Conservation (phyloP, 1,140 invertebrate genomes). For the Heliconius himera region DNA sequence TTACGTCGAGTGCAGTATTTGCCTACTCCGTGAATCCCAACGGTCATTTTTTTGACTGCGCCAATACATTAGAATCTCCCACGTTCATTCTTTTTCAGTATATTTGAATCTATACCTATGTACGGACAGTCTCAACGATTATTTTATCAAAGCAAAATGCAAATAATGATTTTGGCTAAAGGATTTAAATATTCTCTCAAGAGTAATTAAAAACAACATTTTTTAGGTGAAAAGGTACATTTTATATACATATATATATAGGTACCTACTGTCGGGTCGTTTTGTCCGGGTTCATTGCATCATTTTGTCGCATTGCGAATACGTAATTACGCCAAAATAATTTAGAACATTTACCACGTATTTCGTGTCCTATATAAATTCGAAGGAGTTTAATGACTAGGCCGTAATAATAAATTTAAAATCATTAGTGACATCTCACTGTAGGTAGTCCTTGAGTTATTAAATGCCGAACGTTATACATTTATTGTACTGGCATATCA, state of each 20-base stretch:
- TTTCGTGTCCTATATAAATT: background rate
- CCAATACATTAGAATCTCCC: background rate
- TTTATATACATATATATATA: too few species aligned
- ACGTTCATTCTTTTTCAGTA: background rate
- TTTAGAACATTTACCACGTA: background rate
- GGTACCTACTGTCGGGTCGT: background rate
- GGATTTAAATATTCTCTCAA: too few species aligned
- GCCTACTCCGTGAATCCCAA: background rate
- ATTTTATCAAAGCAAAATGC: background rate
- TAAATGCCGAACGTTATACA: background rate
- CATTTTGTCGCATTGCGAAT: conserved; percentile 35
- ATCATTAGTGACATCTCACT: background rate
- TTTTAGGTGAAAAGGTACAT: too few species aligned
- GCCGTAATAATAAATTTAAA: background rate
- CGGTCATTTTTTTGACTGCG: background rate
- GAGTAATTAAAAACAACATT: too few species aligned
- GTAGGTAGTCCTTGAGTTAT: background rate
- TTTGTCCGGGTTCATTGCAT: conserved; percentile 43
- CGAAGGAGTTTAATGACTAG: background rate
- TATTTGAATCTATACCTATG: background rate
- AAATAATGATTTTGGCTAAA: too few species aligned
- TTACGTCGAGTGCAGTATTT: conserved; percentile 31
- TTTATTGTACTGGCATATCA: background rate
- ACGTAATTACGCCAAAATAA: conserved; percentile 36
- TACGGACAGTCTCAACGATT: background rate